Conservation (phyloP, 2,113 vertebrate species). For the Paradisaea rubra region DNA sequence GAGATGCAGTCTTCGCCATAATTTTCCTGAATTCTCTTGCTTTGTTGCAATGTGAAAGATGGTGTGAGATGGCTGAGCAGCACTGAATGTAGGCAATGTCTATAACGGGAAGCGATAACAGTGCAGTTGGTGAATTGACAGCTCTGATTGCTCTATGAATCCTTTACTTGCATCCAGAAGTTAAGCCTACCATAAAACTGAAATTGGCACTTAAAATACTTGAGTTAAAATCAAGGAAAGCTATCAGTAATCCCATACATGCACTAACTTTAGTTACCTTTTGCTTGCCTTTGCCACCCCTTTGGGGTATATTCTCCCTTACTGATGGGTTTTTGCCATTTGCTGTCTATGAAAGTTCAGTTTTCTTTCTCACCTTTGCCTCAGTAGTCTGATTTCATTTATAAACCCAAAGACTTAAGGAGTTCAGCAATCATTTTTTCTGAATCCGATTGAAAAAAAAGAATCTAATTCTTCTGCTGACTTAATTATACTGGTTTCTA, state of each 20-base stretch:
- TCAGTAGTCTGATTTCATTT: background rate
- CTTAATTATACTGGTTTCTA: background rate
- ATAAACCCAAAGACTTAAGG: background rate
- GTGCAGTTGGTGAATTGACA: conserved; percentile 43
- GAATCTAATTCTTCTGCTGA: background rate
- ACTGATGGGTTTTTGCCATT: background rate
- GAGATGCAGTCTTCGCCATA: background rate
- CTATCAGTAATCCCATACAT: background rate
- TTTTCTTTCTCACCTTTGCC: background rate
- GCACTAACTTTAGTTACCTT: background rate
- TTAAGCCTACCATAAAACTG: conserved; percentile 3
- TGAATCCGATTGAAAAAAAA: background rate
- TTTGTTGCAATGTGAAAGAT: conserved; percentile 1
- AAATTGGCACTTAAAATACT: background rate
- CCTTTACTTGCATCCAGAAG: background rate
- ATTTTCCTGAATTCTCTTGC: background rate
- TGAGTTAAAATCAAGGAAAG: background rate
- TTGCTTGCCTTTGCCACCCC: background rate
- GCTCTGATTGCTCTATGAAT: background rate
- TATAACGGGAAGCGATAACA: background rate
- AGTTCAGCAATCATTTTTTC: background rate
- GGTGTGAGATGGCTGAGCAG: conserved; percentile 2
- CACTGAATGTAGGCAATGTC: background rate
- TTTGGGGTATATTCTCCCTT: background rate
- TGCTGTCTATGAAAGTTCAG: background rate